Conservation (phyloP, 2,888 invertebrate species). For the Harpalus rubripes region DNA sequence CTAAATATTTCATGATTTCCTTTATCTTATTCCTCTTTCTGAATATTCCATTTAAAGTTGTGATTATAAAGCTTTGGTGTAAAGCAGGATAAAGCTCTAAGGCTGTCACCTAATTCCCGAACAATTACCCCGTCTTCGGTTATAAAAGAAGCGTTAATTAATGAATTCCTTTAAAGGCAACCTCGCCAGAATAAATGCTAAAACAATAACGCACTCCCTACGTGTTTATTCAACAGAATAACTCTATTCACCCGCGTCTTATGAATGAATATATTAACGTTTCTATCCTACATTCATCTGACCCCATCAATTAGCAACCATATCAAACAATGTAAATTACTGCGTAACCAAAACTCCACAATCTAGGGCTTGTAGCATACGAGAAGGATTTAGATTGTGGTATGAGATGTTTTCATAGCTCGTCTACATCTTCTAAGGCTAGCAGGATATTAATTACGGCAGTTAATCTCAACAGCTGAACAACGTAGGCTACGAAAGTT, state of each 20-base stretch:
- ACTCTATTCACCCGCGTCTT: conserved; percentile 2
- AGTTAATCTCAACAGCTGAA: conserved; percentile 30
- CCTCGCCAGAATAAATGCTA: conserved; percentile 17
- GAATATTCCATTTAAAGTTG: not conserved
- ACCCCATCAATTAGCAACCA: conserved; percentile 49
- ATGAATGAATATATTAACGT: conserved; percentile 46
- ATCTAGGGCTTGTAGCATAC: not conserved
- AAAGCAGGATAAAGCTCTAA: not conserved
- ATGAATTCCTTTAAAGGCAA: not conserved
- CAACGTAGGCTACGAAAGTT: not conserved
- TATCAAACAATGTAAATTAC: conserved; percentile 45
- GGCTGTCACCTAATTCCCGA: conserved; percentile 4
- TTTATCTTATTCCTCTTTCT: not conserved
- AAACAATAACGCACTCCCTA: conserved; percentile 8
- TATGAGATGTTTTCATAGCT: not conserved
- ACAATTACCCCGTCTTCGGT: not conserved
- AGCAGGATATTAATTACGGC: conserved; percentile 20
- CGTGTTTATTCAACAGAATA: conserved; percentile 28
- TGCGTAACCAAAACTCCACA: conserved; percentile 24
- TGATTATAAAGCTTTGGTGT: not conserved
- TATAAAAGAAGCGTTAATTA: conserved; percentile 17
- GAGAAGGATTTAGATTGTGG: not conserved
- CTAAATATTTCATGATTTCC: too few relatives aligned
- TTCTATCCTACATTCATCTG: conserved; percentile 43
- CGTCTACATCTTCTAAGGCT: not conserved